These are phyloP conservation scores for Drosophila falleni DNA, from an alignment of 2,888 invertebrate species.

Conservation along the genomic window DNA sequence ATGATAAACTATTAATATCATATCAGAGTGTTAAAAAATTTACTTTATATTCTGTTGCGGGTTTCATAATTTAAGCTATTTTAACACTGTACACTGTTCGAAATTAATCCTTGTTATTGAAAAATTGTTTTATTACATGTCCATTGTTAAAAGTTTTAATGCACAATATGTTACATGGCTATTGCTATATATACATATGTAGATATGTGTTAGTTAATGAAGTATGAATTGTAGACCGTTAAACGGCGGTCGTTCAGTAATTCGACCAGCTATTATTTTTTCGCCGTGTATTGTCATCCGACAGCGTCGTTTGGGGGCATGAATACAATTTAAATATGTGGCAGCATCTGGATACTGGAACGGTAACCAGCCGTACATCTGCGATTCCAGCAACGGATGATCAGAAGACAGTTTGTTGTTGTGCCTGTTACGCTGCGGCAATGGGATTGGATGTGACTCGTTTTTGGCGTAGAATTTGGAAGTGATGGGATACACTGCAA, in stretches of 20 bases:
- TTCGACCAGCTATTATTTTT: constrained; percentile 75
- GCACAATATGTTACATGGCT: not conserved
- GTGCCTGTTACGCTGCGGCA: constrained; percentile 49
- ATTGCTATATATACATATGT: not conserved
- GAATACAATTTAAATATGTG: constrained; percentile 71
- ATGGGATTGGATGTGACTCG: constrained; percentile 48
- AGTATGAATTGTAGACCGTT: constrained; percentile 81
- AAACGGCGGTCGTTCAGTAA: constrained; percentile 80
- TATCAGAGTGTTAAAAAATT: too few species aligned
- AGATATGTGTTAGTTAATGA: constrained; percentile 42
- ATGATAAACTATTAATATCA: too few species aligned
- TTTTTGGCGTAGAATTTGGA: constrained; percentile 80
- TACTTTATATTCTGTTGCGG: too few species aligned
- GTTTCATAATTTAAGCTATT: not conserved
- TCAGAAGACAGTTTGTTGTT: constrained; percentile 29
- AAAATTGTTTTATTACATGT: too few species aligned
- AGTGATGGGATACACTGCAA: constrained; percentile 76
- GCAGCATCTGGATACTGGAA: constrained; percentile 45
- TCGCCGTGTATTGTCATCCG: constrained; percentile 83
- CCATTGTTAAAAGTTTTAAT: not conserved
- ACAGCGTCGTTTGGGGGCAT: constrained; percentile 81
- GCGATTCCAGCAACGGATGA: constrained; percentile 78
- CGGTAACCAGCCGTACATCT: constrained; percentile 84
- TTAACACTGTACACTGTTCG: not conserved
- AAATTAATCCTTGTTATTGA: too few species aligned